Base-by-base conservation (phyloP, 1,140 invertebrate genomes). In the Aporrectodea caliginosa region DNA sequence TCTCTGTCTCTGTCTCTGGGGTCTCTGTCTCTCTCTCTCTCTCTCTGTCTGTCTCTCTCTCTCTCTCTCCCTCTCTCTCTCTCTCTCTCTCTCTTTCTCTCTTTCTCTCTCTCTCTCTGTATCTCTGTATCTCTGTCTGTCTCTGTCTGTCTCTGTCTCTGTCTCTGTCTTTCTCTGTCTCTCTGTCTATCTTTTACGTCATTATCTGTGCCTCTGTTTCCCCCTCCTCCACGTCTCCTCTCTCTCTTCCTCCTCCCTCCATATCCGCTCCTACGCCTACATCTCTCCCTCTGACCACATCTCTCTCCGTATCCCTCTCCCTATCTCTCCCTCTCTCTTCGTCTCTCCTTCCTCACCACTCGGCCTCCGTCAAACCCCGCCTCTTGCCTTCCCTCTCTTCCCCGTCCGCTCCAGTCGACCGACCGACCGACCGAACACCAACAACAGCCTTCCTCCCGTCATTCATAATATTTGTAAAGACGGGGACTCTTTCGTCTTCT, bases 61-160 rank as follows among this genome's bases (percentile, higher is more conserved):
- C n/a, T n/a, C n/a, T n/a, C n/a, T n/a, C n/a, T n/a, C 43, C 43
- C 43, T 58, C 43, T 58, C 43, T 58, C 43, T 58, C 43, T 58
- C 43, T 58, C 43, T 58, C 43, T 58, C 43, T 58, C 43, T 58
- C 43, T 58, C 43, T 58, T 22, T 58, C 43, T 58, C 43, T 58
- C 43, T 58, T 22, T 58, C 43, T 58, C 43, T 58, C 43, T 58
- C 43, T 58, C 43, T 58, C 43, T 58, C 43, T 58, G 6, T 58
- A 6, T 58, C 43, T 58, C 43, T 12, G 6, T 22, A 6, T 58
- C 22, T 58, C 43, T 12, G 43, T 58, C 6, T 12, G 43, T 58
- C 22, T 58, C 43, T 58, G 6, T 6, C 22, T 12, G 43, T 58
- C 22, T 58, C 43, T 58, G 22, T 58, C 43, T 58, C 43, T 22